Evolutionary conservation across 2,888 invertebrate species (phyloP).

Genomic region (Spisula solida): DNA sequence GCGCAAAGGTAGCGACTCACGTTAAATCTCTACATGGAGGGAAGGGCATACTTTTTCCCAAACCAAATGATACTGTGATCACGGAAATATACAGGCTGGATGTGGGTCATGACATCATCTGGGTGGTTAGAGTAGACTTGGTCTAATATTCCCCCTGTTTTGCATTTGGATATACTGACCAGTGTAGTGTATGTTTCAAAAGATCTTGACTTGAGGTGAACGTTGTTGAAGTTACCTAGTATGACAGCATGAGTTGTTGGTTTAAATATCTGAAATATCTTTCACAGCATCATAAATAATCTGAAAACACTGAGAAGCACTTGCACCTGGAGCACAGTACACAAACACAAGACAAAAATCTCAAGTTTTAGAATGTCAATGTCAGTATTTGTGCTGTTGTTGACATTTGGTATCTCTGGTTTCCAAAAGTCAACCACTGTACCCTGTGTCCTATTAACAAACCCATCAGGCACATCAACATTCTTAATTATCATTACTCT

Average conservation of each 20-base stretch:
- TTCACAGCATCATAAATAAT: conserved; percentile 33
- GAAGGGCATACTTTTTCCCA: neutral
- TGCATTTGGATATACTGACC: conserved; percentile 9
- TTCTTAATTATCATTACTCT: conserved; percentile 63
- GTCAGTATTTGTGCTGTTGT: conserved; percentile 17
- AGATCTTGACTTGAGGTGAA: neutral
- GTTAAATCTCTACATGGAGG: neutral
- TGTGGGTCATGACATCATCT: conserved; percentile 23
- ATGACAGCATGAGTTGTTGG: neutral
- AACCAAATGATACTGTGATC: neutral
- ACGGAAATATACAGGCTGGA: conserved; percentile 10
- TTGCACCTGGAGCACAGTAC: conserved; percentile 19
- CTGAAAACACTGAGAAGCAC: conserved; percentile 22
- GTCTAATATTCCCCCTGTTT: conserved; percentile 19
- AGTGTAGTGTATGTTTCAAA: neutral
- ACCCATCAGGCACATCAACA: conserved; percentile 62
- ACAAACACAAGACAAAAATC: neutral
- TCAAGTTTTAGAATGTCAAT: conserved; percentile 28
- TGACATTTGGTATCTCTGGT: conserved; percentile 44
- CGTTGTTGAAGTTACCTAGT: neutral
- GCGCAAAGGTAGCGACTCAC: too few relatives aligned
- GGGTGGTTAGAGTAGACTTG: conserved; percentile 20
- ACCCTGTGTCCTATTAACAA: conserved; percentile 59
- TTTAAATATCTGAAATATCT: conserved; percentile 2
- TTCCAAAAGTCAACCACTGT: conserved; percentile 33